Evolutionary conservation across 2,113 vertebrate genomes (phyloP), one percentile per base, ranked within the genome.

Genomic region (Cyprinodon tularosa): DNA sequence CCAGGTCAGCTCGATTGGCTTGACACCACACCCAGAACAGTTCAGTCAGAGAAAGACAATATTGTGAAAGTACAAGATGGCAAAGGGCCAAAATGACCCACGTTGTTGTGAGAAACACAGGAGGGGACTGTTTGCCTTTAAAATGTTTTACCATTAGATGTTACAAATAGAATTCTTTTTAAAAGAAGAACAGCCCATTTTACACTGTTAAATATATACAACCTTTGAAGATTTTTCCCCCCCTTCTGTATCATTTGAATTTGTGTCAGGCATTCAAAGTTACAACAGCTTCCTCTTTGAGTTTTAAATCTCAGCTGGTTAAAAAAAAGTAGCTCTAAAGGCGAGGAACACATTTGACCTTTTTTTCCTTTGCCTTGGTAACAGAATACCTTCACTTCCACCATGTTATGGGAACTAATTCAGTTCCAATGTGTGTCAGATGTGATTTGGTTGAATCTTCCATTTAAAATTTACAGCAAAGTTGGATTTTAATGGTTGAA

Each of bases 71-170:
- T 57, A n/a, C 6, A 20, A 57, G n/a, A 20, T 57, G 50, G 2
- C 50, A 57, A 57, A 57, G 17, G 50, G 20, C 14, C 50, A 57
- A 57, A 14, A n/a, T 57, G 17, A 57, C 50, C 50, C 50, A 57
- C 2, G 3, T n/a, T 2, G 8, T 20, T n/a, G 7, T n/a, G 7
- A 20, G 50, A 20, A 57, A n/a, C 17, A 57, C 17, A 72, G 64
- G 36, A 77, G 73, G 74, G 66, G 75, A 84, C 60, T 72, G 65
- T 77, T 81, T 90, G 88, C 90, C 86, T 90, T 90, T 89, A 38
- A 84, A 66, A 86, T 53, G 63, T 80, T 81, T 81, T 36, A 68
- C 3, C 40, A 42, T 47, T 59, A 40, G n/a, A 44, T 76, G 74
- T 70, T n/a, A 69, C 69, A 72, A 40, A 82, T 64, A n/a, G 57